Percentiles rank a stretch among this genome's conserved stretches.
phyloP scores from a whole-genome alignment of 2,888 invertebrate species.

The Anoncus sp. region DNA sequence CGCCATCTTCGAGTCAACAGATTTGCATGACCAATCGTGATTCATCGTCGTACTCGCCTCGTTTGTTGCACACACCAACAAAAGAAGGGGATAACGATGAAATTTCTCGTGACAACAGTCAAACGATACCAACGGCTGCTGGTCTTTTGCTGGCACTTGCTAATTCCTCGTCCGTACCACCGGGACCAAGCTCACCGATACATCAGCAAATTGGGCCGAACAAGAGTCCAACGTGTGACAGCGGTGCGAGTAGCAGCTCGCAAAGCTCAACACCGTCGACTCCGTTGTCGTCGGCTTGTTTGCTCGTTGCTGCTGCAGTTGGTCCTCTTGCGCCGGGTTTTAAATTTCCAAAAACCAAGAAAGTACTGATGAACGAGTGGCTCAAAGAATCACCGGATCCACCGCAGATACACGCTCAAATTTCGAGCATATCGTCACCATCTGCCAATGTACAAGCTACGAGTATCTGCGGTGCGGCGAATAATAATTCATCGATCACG shows the following conservation, averaged over 20 bases:
- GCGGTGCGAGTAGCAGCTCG: constrained; percentile 82
- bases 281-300: constrained; percentile 90
- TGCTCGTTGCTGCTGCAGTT: constrained; percentile 93
- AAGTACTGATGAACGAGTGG: constrained; percentile 95
- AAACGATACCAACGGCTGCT: constrained; percentile 84
- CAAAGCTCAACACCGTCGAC: constrained; percentile 86
- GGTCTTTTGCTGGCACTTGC: constrained; percentile 86
- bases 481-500: constrained; percentile 46
- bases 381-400: constrained; percentile 89
- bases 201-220: constrained; percentile 78
- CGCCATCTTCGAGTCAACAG: constrained; percentile 72
- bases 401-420: constrained; percentile 62
- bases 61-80: constrained; percentile 72
- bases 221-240: constrained; percentile 83
- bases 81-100: constrained; percentile 67
- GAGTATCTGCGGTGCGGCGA: not conserved
- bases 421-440: constrained; percentile 70
- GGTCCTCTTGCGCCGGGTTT: constrained; percentile 93
- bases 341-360: constrained; percentile 97
- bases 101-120: constrained; percentile 59
- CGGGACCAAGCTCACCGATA: constrained; percentile 76
- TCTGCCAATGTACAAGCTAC: constrained; percentile 62
- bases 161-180: constrained; percentile 80
- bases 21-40: constrained; percentile 74
- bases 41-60: constrained; percentile 69